phyloP scores from a whole-genome alignment of 2,797 vertebrate genomes.

The Bradypodion pumilum region DNA sequence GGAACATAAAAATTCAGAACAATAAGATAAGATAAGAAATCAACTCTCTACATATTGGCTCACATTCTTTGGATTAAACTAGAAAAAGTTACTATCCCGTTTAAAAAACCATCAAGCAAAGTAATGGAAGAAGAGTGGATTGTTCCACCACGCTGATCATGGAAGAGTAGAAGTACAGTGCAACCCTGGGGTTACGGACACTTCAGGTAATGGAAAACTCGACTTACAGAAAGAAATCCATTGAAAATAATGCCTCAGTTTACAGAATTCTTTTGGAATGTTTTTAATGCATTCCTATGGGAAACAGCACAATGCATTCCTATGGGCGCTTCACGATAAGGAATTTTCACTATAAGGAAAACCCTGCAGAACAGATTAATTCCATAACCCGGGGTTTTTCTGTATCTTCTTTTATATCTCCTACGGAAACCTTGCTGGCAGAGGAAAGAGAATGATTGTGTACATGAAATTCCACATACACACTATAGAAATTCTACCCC shows the following conservation, averaged over 20 bases:
- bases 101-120: neutral
- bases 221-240: no score
- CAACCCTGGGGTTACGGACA: no score
- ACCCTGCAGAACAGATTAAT: no score
- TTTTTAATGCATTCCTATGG: no score
- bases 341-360: no score
- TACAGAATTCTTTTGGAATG: no score
- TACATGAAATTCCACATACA: neutral
- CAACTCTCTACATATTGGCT: neutral
- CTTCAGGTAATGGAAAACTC: no score
- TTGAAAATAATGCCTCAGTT: no score
- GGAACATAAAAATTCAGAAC: neutral
- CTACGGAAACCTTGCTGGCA: neutral
- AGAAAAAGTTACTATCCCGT: neutral
- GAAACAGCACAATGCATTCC: no score
- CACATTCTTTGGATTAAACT: neutral
- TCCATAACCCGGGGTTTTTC: no score
- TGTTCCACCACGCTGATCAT: neutral
- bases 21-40: neutral
- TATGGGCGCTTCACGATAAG: no score
- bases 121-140: neutral
- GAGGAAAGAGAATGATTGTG: neutral
- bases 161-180: no score
- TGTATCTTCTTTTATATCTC: neutral
- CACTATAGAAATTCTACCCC: neutral